Base-by-base conservation (phyloP, 37 sponge, comb jelly and placozoan genomes). In the Geodia barretti region DNA sequence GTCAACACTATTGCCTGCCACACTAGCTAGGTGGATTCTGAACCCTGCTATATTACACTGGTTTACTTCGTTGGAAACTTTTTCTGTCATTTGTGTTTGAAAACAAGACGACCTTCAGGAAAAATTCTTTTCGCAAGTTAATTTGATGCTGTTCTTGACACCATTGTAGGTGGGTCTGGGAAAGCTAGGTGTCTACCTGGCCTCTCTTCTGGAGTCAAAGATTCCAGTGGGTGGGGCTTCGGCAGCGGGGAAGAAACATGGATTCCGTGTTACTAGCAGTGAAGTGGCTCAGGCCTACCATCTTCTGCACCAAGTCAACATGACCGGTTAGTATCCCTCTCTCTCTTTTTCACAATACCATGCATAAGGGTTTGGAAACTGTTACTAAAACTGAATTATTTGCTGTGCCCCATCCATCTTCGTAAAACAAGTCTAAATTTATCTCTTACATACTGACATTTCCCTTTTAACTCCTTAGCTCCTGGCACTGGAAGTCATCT, bases 231-330 rank as follows among this genome's bases (percentile, higher is more conserved):
- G 54, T 1, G 26, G 8, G 1, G 24, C 47, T 54, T 41, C 30
- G 14, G 60, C n/a, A 43, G n/a, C 47, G 4, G 23, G 34, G 3
- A 86, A 80, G 75, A 75, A 74, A 73, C 26, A 35, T 30, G 64
- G 62, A 5, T 71, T 79, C 75, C 77, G 89, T 40, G 83, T 88
- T 24, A 63, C 78, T 19, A 54, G 42, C 37, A 60, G 26, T 24
- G 73, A 85, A 62, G 73, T 90, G 23, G 85, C 90, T 3, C 24
- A 85, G 32, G 68, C 81, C 0, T 80, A 81, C 75, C 90, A 90
- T 31, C 82, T 84, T 31, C 76, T 90, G 24, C 90, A 90, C 63
- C 86, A 90, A 72, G 81, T 90, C 61, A 90, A 62, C 75, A 68
- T 85, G 33, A 60, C 86, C 23, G 39, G 90, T 90, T 60, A 85